Evolutionary conservation across 2,797 vertebrate genomes (phyloP).

Genomic region (Mus minutoides): DNA sequence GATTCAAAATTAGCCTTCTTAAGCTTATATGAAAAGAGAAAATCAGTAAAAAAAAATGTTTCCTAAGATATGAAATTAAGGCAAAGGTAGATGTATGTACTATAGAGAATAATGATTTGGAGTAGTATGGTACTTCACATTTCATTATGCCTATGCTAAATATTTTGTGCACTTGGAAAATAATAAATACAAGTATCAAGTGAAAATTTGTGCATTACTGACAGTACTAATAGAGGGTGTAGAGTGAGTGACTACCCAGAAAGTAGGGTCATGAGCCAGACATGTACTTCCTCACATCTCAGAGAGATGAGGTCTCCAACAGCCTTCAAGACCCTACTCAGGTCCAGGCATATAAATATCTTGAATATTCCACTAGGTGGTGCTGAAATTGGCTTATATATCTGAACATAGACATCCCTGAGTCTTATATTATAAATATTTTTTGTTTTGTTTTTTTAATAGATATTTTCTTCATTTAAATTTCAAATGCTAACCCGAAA

Average conservation of each 20-base stretch:
- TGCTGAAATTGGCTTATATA: background rate
- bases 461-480: no score
- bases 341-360: background rate
- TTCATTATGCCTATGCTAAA: background rate
- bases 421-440: background rate
- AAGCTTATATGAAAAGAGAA: background rate
- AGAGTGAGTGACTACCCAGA: background rate
- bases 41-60: background rate
- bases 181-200: background rate
- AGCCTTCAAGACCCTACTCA: background rate
- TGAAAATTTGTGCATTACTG: background rate
- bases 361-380: background rate
- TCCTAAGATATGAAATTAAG: background rate
- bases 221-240: background rate
- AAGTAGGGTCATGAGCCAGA: background rate
- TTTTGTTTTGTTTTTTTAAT: no score
- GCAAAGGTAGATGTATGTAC: background rate
- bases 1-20: background rate
- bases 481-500: no score
- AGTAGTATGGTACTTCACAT: background rate
- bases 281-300: background rate
- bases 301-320: background rate
- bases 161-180: slow-evolving; percentile 5
- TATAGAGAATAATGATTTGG: background rate
- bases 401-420: background rate